Evolutionary conservation across 2,888 invertebrate species (phyloP).

Genomic region (Microchrysa polita): DNA sequence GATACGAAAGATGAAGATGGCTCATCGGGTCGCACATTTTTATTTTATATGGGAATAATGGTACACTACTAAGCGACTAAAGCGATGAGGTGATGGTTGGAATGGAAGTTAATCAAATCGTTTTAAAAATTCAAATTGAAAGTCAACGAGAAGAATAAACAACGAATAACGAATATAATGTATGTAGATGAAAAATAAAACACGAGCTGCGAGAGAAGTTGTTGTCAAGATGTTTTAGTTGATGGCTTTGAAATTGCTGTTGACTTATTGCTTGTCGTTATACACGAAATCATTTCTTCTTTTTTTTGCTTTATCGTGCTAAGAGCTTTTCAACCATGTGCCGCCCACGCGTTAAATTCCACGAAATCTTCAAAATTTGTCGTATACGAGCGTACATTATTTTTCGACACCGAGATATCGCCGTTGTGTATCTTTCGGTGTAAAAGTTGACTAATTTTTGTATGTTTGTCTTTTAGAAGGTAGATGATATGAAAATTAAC

Average conservation of each 20-base stretch:
- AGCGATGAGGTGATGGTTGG: not conserved
- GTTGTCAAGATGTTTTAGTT: constrained; percentile 39
- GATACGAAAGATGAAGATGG: no score
- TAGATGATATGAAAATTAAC: not conserved
- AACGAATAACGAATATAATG: no score
- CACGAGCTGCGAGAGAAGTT: not conserved
- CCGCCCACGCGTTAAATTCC: constrained; percentile 43
- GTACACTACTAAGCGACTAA: not conserved
- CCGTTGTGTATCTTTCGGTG: not conserved
- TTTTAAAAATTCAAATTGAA: constrained; percentile 41
- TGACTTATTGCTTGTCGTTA: constrained; percentile 15
- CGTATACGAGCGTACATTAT: not conserved
- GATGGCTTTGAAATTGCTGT: constrained; percentile 23
- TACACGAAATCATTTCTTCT: not conserved
- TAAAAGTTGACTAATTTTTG: not conserved
- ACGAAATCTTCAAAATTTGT: no score
- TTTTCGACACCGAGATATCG: constrained; percentile 22
- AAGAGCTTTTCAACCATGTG: constrained; percentile 38
- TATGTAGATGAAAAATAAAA: no score
- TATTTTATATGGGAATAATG: not conserved
- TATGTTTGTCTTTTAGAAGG: not conserved
- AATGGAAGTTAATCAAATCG: constrained; percentile 30
- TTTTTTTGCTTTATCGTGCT: no score
- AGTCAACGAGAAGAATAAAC: not conserved
- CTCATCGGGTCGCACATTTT: no score